Evolutionary conservation across 2,888 invertebrate genomes (phyloP).

Genomic region (Lissocephala sabroskyi): DNA sequence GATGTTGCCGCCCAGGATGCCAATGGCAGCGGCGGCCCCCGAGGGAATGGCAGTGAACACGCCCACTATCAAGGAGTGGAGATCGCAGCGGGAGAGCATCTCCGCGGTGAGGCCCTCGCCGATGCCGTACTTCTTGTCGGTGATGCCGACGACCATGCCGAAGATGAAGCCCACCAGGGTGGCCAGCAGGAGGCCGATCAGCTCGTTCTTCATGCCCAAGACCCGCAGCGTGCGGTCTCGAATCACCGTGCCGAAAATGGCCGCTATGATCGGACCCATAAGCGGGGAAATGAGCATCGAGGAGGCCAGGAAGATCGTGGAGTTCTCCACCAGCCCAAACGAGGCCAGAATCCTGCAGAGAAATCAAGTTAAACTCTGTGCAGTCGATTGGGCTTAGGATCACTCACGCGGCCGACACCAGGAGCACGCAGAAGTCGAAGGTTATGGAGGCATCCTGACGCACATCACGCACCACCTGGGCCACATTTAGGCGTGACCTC

Average conservation of each 20-base stretch:
- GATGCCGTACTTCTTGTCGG: slow-evolving; percentile 75
- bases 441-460: slow-evolving; percentile 80
- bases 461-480: slow-evolving; percentile 81
- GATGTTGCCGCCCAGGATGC: slow-evolving; percentile 84
- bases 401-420: slow-evolving; percentile 80
- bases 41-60: slow-evolving; percentile 83
- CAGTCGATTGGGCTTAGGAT: slow-evolving; percentile 30
- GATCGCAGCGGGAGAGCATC: slow-evolving; percentile 79
- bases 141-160: slow-evolving; percentile 76
- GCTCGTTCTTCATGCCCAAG: slow-evolving; percentile 79
- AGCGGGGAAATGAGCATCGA: slow-evolving; percentile 88
- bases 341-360: slow-evolving; percentile 78
- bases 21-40: slow-evolving; percentile 84
- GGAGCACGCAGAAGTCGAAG: slow-evolving; percentile 82
- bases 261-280: slow-evolving; percentile 86
- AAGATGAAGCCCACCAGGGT: slow-evolving; percentile 80
- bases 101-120: slow-evolving; percentile 79
- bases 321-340: slow-evolving; percentile 82
- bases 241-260: slow-evolving; percentile 82
- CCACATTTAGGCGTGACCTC: slow-evolving; percentile 79
- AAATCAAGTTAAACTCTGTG: background rate
- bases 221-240: slow-evolving; percentile 77
- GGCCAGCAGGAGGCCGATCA: slow-evolving; percentile 79
- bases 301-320: slow-evolving; percentile 82
- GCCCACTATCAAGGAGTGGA: slow-evolving; percentile 80